Evolutionary conservation across 1,140 invertebrate species (phyloP), one percentile per base, ranked within the genome.

Genomic region (Pararge aegeria): DNA sequence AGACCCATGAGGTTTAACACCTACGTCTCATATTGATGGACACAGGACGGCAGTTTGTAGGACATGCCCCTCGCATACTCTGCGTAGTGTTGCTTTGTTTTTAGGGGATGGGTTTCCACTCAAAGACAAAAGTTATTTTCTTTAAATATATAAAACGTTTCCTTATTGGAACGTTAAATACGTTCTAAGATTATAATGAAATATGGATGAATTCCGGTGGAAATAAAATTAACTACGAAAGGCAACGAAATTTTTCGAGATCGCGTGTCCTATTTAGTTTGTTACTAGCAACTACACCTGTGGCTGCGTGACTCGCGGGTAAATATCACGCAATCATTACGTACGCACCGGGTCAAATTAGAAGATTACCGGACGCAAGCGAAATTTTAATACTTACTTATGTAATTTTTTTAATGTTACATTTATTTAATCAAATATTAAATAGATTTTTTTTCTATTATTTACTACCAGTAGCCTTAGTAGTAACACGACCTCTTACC

Each of bases 331-430:
- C 34, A 38, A 4, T n/a, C 38, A 16, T 42, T 18, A 18, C 13
- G 2, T 53, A 53, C 51, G 34, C 51, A 15, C 37, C 21, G 19
- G 19, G 30, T 16, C 16, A 20, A 21, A 53, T 53, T 53, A 53
- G 15, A 13, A 53, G 18, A 20, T 42, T 16, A 42, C 38, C 15
- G 13, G 13, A 42, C 38, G 13, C 18, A 5, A 10, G 16, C 5
- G 38, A 5, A 7, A 18, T 4, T 42, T 2, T 16, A 5, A 42
- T 42, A 27, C 27, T 27, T 27, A 7, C 27, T 5, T 5, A 9
- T 7, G 4, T 9, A 5, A 27, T 7, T 27, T 27, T 27, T 7
- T 27, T 27, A n/a, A 27, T 27, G 27, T 27, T 7, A 27, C 27
- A 0, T 27, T 27, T 27, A 27, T 4, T 27, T 27, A 27, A 4